phyloP scores from a whole-genome alignment of 2,888 invertebrate genomes.

The Chouioia cunea region DNA sequence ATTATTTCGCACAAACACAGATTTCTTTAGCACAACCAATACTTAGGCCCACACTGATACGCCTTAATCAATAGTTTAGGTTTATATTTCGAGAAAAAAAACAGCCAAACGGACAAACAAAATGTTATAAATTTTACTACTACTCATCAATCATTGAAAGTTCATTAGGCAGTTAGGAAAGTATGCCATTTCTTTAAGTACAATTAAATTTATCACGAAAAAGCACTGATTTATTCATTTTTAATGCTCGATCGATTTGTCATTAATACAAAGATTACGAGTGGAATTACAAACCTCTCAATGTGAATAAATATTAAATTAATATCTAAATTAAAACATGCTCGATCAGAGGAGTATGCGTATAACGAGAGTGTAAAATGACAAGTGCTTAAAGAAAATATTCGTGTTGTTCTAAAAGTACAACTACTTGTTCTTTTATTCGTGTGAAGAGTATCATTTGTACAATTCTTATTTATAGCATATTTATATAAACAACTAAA shows the following conservation, averaged over 20 bases:
- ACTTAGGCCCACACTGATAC: constrained; percentile 43
- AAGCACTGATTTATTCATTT: constrained; percentile 5
- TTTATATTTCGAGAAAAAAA: constrained; percentile 3
- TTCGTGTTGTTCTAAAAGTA: constrained; percentile 6
- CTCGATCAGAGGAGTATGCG: constrained; percentile 16
- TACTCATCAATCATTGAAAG: too few relatives aligned
- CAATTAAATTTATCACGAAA: not conserved
- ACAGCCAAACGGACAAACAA: too few relatives aligned
- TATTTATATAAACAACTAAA: constrained; percentile 43
- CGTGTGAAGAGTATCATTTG: constrained; percentile 44
- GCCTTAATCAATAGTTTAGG: constrained; percentile 2
- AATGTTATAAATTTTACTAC: too few relatives aligned
- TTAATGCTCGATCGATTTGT: too few relatives aligned
- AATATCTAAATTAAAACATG: too few relatives aligned
- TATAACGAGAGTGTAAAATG: constrained; percentile 21
- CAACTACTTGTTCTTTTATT: constrained; percentile 44
- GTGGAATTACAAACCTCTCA: too few relatives aligned
- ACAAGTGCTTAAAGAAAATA: constrained; percentile 28
- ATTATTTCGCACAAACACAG: not conserved
- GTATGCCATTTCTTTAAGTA: not conserved
- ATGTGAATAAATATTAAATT: too few relatives aligned
- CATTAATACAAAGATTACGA: too few relatives aligned
- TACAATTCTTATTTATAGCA: constrained; percentile 45
- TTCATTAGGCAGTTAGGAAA: constrained; percentile 11
- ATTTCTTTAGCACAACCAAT: constrained; percentile 19